phyloP scores from a whole-genome alignment of 2,797 vertebrate genomes.

The Oreonectes daqikongensis region DNA sequence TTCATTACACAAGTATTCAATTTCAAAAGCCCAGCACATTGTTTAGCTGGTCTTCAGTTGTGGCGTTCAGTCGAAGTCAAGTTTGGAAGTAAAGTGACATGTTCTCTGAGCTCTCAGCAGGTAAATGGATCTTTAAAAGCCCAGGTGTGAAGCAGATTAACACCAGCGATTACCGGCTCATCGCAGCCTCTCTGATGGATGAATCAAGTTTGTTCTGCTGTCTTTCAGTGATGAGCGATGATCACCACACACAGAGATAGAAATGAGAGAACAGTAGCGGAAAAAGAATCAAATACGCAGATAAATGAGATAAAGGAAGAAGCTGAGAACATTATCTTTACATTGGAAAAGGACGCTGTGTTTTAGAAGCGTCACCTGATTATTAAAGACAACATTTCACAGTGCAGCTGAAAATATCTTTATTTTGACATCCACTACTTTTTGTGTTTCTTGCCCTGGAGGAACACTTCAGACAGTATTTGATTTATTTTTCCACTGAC shows the following conservation, averaged over 20 bases:
- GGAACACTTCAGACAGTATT: background rate
- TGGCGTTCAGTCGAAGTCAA: background rate
- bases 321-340: slow-evolving; percentile 39
- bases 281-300: slow-evolving; percentile 43
- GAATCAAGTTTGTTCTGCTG: slow-evolving; percentile 51
- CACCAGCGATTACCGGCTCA: slow-evolving; percentile 27
- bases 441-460: background rate
- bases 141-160: slow-evolving; percentile 40
- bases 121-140: slow-evolving; percentile 47
- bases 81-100: slow-evolving; percentile 33
- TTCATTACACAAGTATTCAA: slow-evolving; percentile 41
- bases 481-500: background rate
- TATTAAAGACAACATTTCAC: background rate
- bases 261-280: slow-evolving; percentile 48
- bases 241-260: slow-evolving; percentile 42
- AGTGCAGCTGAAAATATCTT: background rate
- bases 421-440: background rate
- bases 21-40: slow-evolving; percentile 30
- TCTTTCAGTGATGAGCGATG: background rate
- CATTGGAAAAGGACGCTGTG: slow-evolving; percentile 17
- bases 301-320: slow-evolving; percentile 54
- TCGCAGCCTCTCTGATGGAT: slow-evolving; percentile 44
- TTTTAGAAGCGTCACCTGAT: background rate
- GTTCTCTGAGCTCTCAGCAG: slow-evolving; percentile 39
- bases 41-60: slow-evolving; percentile 16